phyloP scores from a whole-genome alignment of 1,140 invertebrate genomes.

The Drosophila biarmipes region DNA sequence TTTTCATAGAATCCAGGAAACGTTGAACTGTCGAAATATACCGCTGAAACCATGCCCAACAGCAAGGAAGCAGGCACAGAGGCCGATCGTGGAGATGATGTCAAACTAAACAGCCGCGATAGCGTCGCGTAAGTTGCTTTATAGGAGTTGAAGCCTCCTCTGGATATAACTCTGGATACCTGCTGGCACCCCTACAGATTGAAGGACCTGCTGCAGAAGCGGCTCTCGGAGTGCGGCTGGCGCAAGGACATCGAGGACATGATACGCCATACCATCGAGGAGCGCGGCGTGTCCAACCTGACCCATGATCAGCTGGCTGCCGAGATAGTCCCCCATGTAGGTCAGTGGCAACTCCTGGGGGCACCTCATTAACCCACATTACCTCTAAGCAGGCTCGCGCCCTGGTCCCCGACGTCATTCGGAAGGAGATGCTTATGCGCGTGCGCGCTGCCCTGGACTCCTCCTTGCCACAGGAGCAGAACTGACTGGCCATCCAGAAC shows the following conservation, averaged over 20 bases:
- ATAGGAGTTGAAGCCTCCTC: not conserved
- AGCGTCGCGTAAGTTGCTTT: conserved; percentile 24
- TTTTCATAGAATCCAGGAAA: not conserved
- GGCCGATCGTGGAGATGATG: conserved; percentile 12
- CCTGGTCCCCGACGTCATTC: conserved; percentile 94
- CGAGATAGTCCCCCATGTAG: conserved; percentile 88
- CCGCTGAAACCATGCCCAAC: conserved; percentile 18
- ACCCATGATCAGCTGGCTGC: conserved; percentile 92
- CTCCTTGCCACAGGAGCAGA: conserved; percentile 1
- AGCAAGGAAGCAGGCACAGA: conserved; percentile 43
- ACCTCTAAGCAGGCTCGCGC: conserved; percentile 87
- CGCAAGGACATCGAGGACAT: conserved; percentile 92
- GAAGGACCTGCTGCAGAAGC: conserved; percentile 91
- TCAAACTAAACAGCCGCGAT: conserved; percentile 11
- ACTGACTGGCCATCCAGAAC: conserved; percentile 2
- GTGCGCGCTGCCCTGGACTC: conserved; percentile 41
- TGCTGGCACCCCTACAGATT: conserved; percentile 80
- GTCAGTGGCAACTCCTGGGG: not conserved
- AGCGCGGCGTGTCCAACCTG: conserved; percentile 89
- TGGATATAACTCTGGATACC: not conserved
- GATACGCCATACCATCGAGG: conserved; percentile 91
- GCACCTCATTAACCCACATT: not conserved
- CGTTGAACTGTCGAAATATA: not conserved
- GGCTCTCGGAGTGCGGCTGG: conserved; percentile 95
- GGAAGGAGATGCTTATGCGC: conserved; percentile 92